phyloP scores from a whole-genome alignment of 2,888 invertebrate species.

The Gastracanthus pulcherrimus region DNA sequence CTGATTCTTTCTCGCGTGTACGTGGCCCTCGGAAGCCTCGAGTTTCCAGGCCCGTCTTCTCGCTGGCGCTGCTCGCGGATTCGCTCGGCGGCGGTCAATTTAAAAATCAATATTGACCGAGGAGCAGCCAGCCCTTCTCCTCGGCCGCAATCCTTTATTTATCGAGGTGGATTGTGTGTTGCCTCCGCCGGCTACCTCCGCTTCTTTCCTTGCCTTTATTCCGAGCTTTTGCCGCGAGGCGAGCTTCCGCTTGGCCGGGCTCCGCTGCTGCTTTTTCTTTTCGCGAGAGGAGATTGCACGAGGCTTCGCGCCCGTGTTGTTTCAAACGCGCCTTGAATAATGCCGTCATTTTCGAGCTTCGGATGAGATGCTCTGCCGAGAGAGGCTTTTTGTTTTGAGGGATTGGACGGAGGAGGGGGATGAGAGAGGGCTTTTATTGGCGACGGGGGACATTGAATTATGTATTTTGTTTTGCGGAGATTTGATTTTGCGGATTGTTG shows the following conservation, averaged over 20 bases:
- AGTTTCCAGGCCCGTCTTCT: constrained; percentile 50
- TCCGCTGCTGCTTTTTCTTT: constrained; percentile 8
- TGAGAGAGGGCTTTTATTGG: too few relatives aligned
- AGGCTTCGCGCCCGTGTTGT: constrained; percentile 68
- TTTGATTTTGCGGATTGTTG: too few relatives aligned
- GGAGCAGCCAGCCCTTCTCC: constrained; percentile 10
- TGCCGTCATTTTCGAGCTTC: constrained; percentile 67
- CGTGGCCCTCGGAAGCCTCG: background rate
- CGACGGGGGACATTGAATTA: background rate
- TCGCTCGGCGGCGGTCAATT: constrained; percentile 75
- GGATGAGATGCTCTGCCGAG: background rate
- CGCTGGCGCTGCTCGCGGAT: too few relatives aligned
- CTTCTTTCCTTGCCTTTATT: background rate
- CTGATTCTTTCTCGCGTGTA: background rate
- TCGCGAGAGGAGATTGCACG: constrained; percentile 59
- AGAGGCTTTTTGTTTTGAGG: too few relatives aligned
- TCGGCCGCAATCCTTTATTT: constrained; percentile 59
- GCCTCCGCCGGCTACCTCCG: background rate
- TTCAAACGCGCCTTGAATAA: constrained; percentile 75
- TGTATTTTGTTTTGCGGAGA: background rate
- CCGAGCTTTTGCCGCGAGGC: background rate
- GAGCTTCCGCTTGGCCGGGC: background rate
- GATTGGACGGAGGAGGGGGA: too few relatives aligned
- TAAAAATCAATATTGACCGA: constrained; percentile 77
- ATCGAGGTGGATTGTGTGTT: constrained; percentile 62